Evolutionary conservation across 2,888 invertebrate species (phyloP).

Genomic region (Stenolophus ochropezus): DNA sequence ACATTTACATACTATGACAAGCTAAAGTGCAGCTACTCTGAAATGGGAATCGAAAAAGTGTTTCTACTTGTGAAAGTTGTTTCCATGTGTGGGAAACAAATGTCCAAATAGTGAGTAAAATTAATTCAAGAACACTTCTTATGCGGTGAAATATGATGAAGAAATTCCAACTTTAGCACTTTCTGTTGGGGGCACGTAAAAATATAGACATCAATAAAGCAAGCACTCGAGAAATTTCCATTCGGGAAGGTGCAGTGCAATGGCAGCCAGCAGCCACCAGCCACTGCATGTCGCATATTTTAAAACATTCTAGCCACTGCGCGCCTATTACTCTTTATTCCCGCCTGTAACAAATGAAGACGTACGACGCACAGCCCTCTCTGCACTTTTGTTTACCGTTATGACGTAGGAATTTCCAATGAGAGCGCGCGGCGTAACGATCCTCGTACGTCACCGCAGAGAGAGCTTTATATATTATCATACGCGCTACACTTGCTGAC

Average conservation of each 20-base stretch:
- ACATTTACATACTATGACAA: too few species aligned
- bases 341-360: slow-evolving; percentile 51
- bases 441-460: slow-evolving; percentile 33
- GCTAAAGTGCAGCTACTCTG: too few species aligned
- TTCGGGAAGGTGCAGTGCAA: slow-evolving; percentile 3
- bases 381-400: slow-evolving; percentile 56
- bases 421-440: slow-evolving; percentile 25
- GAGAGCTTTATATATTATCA: slow-evolving; percentile 35
- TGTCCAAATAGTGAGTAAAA: background rate
- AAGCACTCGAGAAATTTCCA: slow-evolving; percentile 37
- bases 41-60: too few species aligned
- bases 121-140: slow-evolving; percentile 19
- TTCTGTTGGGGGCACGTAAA: slow-evolving; percentile 28
- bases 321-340: slow-evolving; percentile 46
- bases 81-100: background rate
- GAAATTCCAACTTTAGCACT: slow-evolving; percentile 21
- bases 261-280: too few species aligned
- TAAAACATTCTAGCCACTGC: slow-evolving; percentile 40
- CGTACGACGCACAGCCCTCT: slow-evolving; percentile 49
- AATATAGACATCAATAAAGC: slow-evolving; percentile 42
- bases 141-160: background rate
- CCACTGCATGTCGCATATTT: slow-evolving; percentile 34
- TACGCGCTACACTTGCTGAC: slow-evolving; percentile 22
- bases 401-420: slow-evolving; percentile 53
- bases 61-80: background rate